Evolutionary conservation across 2,113 vertebrate genomes (phyloP), one percentile per base, ranked within the genome.

Genomic region (Toxostoma redivivum): DNA sequence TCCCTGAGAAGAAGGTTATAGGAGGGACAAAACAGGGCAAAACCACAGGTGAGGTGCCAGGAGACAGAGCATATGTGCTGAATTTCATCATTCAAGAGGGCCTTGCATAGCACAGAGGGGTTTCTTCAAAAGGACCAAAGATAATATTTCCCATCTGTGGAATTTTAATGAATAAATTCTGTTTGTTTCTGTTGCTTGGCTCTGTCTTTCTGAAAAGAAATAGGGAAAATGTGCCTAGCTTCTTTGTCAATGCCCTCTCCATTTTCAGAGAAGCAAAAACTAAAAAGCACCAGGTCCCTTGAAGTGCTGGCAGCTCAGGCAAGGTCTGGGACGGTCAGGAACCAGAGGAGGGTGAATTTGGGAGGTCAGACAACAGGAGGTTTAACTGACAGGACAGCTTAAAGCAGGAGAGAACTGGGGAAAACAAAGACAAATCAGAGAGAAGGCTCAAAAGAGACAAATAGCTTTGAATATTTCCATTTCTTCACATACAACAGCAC

Each of bases 121-220:
- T 74, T 93, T 57, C 93, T 88, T 95, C 87, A 92, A 86, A 95
- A 50, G 24, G 42, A 85, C 79, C 67, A 66, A 61, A 81, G 90
- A 54, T 92, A 96, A 83, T 90, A 77, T 73, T 80, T 95, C 71
- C 93, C 94, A 95, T 77, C 85, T 95, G 91, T 88, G 94, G 91
- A 82, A 95, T 90, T 92, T 94, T 73, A 94, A 96, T 80, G 66
- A 81, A 82, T 44, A 95, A 80, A 82, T 66, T 72, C 57, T 93
- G 87, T 47, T 87, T 84, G n/a, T 45, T 93, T 94, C 78, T 58
- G 33, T 37, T 80, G 17, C 47, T 81, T 61, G 20, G 23, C 62
- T 56, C 30, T 57, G 37, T 30, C 19, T 64, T 82, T 90, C 51
- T 64, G 50, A 78, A 78, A 77, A 86, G 42, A 81, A 80, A 74